phyloP scores from a whole-genome alignment of 2,113 vertebrate genomes.

The Sakesphorus luctuosus region DNA sequence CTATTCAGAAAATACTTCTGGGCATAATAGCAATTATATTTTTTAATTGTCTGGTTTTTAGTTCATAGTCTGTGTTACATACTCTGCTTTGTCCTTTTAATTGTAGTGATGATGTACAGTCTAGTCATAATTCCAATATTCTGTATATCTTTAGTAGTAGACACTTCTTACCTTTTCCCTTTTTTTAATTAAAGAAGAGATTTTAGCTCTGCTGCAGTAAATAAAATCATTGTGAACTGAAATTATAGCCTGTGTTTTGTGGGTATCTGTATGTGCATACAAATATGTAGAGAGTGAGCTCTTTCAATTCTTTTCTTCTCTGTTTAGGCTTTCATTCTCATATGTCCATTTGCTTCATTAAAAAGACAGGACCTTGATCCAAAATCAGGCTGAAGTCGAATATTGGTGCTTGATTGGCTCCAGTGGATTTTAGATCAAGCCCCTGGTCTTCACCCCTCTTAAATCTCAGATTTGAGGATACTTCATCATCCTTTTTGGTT shows the following conservation, averaged over 20 bases:
- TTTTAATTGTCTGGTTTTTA: background rate
- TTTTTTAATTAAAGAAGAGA: background rate
- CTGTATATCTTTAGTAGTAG: background rate
- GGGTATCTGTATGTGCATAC: constrained; percentile 1
- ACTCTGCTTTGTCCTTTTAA: background rate
- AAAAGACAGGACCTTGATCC: constrained; percentile 40
- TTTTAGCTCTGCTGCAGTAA: constrained; percentile 13
- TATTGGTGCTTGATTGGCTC: background rate
- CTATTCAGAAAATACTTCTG: background rate
- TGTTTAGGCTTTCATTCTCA: constrained; percentile 51
- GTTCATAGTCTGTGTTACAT: background rate
- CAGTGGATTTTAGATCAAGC: constrained; percentile 57
- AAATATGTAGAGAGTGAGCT: constrained; percentile 32
- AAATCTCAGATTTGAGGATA: constrained; percentile 8
- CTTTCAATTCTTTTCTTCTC: constrained; percentile 55
- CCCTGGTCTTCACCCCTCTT: background rate
- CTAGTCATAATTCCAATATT: background rate
- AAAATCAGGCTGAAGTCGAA: constrained; percentile 23
- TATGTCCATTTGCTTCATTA: constrained; percentile 5
- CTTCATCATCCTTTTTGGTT: constrained; percentile 1
- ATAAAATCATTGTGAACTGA: background rate
- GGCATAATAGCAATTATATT: background rate
- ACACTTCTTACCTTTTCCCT: background rate
- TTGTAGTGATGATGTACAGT: background rate
- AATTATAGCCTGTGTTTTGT: constrained; percentile 24